A percentile compares a stretch with the other conserved stretches of the same genome.
Conservation (phyloP, 2,888 invertebrate species). For the Cetonia aurata region DNA sequence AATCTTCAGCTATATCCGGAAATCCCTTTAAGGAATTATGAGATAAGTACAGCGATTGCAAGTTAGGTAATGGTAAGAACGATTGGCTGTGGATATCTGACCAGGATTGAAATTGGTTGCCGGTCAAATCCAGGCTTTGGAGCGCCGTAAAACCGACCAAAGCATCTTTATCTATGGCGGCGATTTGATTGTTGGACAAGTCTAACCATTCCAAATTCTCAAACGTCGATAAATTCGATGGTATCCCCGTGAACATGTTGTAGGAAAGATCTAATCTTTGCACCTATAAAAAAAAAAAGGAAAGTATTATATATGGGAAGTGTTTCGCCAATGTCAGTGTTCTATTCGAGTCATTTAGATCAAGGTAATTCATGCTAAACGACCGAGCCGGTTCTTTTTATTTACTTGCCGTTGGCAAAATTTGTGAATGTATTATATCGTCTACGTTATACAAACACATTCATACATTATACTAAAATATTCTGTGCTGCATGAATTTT, state of each 20-base stretch:
- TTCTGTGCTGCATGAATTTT: no score
- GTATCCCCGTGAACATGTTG: constrained; percentile 73
- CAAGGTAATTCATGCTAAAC: constrained; percentile 7
- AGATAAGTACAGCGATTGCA: constrained; percentile 75
- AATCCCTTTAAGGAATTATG: constrained; percentile 70
- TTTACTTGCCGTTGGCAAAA: no score
- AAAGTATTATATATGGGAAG: background rate
- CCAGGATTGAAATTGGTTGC: constrained; percentile 74
- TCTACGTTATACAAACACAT: no score
- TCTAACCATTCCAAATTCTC: constrained; percentile 69
- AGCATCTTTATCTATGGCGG: constrained; percentile 57
- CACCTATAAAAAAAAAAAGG: constrained; percentile 69
- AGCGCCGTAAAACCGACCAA: constrained; percentile 71
- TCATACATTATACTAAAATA: no score
- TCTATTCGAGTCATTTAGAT: constrained; percentile 15
- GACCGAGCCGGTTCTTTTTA: no score
- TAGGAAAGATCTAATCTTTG: constrained; percentile 74
- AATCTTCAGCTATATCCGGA: constrained; percentile 57
- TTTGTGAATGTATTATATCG: no score
- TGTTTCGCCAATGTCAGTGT: constrained; percentile 15
- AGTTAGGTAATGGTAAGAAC: constrained; percentile 67
- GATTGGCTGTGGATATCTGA: constrained; percentile 70
- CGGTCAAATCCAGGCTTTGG: constrained; percentile 73
- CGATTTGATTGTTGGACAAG: constrained; percentile 65
- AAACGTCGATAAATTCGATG: constrained; percentile 68